phyloP scores from a whole-genome alignment of 2,113 vertebrate species.

The Neotoma lepida region DNA sequence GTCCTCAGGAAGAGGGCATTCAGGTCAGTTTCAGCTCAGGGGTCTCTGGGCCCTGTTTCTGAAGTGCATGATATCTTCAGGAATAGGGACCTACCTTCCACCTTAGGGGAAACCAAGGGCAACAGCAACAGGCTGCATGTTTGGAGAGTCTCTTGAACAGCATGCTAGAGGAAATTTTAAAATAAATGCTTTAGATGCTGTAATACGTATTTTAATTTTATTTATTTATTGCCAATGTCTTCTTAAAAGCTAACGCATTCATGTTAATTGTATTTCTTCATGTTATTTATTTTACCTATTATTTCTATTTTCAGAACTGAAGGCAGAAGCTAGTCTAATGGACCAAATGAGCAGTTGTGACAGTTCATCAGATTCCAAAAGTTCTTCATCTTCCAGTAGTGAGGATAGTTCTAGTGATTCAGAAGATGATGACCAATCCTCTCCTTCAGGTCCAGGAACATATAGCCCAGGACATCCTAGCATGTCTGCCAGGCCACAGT shows the following conservation, averaged over 20 bases:
- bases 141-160: background rate
- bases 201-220: constrained; percentile 38
- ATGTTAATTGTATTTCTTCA: constrained; percentile 27
- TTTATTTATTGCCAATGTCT: constrained; percentile 19
- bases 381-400: constrained; percentile 93
- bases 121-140: background rate
- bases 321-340: constrained; percentile 95
- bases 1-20: background rate
- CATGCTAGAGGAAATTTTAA: background rate
- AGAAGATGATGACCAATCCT: constrained; percentile 86
- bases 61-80: background rate
- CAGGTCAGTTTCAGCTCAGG: background rate
- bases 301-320: constrained; percentile 89
- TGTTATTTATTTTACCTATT: constrained; percentile 16
- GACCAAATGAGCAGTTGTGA: constrained; percentile 96
- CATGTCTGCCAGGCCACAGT: constrained; percentile 83
- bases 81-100: no score
- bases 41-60: background rate
- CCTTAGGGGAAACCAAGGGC: background rate
- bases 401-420: constrained; percentile 94
- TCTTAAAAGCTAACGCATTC: constrained; percentile 56
- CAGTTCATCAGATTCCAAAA: constrained; percentile 92
- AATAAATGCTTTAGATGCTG: constrained; percentile 19
- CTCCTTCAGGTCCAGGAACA: constrained; percentile 77
- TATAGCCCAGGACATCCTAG: constrained; percentile 84